These are phyloP conservation scores for Aethina tumida DNA, from an alignment of 1,140 invertebrate species.

Conservation along the genomic window DNA sequence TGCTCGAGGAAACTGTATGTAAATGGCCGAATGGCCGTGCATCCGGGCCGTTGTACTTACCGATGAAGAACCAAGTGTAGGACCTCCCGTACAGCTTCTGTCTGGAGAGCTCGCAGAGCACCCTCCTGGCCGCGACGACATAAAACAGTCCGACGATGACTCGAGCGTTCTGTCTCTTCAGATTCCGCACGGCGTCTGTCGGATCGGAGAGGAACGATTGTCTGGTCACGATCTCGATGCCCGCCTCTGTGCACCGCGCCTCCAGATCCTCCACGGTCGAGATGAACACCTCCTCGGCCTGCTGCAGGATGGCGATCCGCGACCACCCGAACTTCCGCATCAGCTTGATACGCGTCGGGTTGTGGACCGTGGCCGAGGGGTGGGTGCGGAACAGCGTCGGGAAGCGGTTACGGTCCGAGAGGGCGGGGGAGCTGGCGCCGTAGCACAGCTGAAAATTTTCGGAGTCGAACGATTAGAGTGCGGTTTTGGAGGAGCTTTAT, in stretches of 20 bases:
- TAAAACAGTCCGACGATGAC: constrained; percentile 98
- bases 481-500: too few relatives aligned
- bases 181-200: constrained; percentile 88
- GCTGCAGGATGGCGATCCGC: constrained; percentile 91
- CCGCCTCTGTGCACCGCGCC: constrained; percentile 82
- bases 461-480: too few relatives aligned
- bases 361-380: constrained; percentile 98
- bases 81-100: constrained; percentile 90
- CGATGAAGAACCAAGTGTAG: constrained; percentile 99
- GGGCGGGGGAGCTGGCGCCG: constrained; percentile 93
- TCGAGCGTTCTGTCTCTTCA: constrained; percentile 85
- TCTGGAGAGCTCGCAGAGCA: constrained; percentile 95
- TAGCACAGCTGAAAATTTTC: constrained; percentile 92
- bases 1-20: too few relatives aligned
- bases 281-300: constrained; percentile 97
- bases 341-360: constrained; percentile 93
- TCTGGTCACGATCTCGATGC: constrained; percentile 49
- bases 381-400: constrained; percentile 98
- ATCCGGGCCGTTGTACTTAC: too few relatives aligned
- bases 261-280: constrained; percentile 98
- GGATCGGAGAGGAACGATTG: constrained; percentile 97
- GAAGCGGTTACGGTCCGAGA: constrained; percentile 95
- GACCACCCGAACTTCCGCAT: constrained; percentile 97
- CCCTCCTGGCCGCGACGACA: constrained; percentile 87
- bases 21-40: too few relatives aligned